Conservation (phyloP, 1,140 invertebrate genomes). For the Bombus polaris region DNA sequence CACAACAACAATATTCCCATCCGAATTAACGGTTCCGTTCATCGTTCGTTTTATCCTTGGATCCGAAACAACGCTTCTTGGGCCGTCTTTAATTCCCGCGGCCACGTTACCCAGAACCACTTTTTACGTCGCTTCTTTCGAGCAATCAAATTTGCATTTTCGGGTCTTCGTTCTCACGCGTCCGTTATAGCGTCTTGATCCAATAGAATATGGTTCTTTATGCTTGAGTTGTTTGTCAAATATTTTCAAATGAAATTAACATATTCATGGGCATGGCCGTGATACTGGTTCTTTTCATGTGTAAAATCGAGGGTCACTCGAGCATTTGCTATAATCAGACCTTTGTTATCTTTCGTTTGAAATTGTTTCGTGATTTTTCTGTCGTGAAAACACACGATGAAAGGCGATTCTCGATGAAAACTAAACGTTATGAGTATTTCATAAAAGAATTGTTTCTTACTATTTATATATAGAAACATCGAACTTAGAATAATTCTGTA, state of each 20-base stretch:
- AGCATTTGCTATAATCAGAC: not conserved
- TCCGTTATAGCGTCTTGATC: not conserved
- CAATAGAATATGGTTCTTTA: not conserved
- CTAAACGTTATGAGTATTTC: too few species aligned
- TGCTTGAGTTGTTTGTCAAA: not conserved
- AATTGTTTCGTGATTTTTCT: not conserved
- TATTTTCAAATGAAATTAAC: not conserved
- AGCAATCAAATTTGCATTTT: slow-evolving; percentile 29
- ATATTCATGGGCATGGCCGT: not conserved
- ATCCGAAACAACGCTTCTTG: slow-evolving; percentile 6
- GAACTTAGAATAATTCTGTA: too few species aligned
- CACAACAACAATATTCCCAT: not conserved
- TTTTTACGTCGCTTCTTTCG: slow-evolving; percentile 9
- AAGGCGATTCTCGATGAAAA: too few species aligned
- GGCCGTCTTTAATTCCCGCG: slow-evolving; percentile 9
- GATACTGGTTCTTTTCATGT: not conserved
- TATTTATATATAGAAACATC: too few species aligned
- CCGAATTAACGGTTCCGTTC: slow-evolving; percentile 21
- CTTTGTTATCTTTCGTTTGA: too few species aligned
- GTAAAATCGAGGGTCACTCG: not conserved
- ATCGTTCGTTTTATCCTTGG: slow-evolving; percentile 1
- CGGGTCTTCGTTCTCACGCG: not conserved
- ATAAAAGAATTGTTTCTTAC: too few species aligned
- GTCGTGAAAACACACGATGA: not conserved
- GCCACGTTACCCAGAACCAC: slow-evolving; percentile 12